These are phyloP conservation scores for Nasonia oneida DNA, from an alignment of 2,888 invertebrate species.

Conservation along the genomic window DNA sequence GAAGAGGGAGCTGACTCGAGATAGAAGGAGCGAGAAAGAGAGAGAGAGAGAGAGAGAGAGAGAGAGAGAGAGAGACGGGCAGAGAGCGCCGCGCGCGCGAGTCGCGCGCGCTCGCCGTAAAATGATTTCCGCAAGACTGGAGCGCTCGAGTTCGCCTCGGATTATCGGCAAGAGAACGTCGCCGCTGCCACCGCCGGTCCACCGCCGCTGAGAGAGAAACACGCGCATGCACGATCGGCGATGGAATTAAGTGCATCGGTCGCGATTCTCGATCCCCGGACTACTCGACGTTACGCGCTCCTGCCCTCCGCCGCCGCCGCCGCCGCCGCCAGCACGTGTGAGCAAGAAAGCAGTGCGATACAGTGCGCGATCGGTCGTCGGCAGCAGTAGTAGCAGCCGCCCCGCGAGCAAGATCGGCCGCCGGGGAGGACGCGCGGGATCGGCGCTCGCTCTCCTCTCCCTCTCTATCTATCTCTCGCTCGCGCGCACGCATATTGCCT, in stretches of 20 bases:
- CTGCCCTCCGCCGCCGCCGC: too few species aligned
- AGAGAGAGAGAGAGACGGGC: background rate
- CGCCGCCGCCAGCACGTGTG: background rate
- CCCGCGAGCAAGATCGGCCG: background rate
- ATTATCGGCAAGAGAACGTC: conserved; percentile 62
- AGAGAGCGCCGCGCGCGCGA: conserved; percentile 18
- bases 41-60: conserved; percentile 5
- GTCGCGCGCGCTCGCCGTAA: conserved; percentile 34
- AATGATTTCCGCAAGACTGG: conserved; percentile 55
- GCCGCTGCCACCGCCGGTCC: conserved; percentile 25
- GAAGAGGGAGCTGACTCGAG: background rate
- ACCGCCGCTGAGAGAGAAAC: background rate
- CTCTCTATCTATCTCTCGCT: background rate
- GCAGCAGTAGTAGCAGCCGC: background rate
- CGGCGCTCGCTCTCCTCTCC: conserved; percentile 9
- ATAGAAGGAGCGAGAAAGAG: background rate
- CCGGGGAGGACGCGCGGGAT: too few species aligned
- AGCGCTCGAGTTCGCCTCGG: conserved; percentile 55
- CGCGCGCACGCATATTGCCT: background rate
- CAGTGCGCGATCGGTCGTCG: background rate
- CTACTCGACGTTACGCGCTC: background rate
- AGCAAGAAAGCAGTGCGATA: background rate
- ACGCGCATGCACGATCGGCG: background rate
- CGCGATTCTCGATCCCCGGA: background rate
- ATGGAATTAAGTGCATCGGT: background rate